Conservation (phyloP, 2,888 invertebrate genomes). For the Colletes collaris region DNA sequence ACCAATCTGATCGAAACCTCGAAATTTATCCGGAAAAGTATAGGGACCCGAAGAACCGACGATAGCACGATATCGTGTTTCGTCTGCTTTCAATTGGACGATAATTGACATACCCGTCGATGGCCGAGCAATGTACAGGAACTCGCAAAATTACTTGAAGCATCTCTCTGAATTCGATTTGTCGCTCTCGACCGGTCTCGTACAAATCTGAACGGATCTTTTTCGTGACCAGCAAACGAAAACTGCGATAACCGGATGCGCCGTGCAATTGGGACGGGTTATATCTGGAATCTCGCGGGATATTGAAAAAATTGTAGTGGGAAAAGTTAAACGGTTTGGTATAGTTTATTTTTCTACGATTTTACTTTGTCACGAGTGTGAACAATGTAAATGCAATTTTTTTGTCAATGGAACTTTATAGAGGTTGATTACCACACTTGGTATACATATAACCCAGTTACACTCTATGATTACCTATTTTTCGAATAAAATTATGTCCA, state of each 20-base stretch:
- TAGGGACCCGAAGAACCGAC: constrained; percentile 40
- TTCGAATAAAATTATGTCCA: too few species aligned
- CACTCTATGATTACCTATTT: too few species aligned
- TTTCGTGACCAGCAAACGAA: background rate
- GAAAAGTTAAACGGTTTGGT: too few species aligned
- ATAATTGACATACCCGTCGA: constrained; percentile 47
- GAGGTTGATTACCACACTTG: too few species aligned
- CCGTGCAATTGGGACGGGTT: too few species aligned
- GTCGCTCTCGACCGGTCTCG: background rate
- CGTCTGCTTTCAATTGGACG: constrained; percentile 64
- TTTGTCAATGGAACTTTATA: too few species aligned
- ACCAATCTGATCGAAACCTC: constrained; percentile 53
- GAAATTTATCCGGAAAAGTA: constrained; percentile 66
- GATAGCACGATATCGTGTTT: constrained; percentile 56
- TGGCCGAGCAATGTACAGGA: constrained; percentile 15
- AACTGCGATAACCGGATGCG: background rate
- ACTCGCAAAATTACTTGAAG: constrained; percentile 40
- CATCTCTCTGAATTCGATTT: constrained; percentile 6
- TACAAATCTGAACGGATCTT: background rate
- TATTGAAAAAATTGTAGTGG: too few species aligned
- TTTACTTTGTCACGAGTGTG: too few species aligned
- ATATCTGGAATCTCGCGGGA: too few species aligned
- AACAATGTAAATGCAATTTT: too few species aligned
- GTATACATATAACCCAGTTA: too few species aligned
- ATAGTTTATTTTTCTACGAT: too few species aligned